A percentile compares a stretch with the other conserved stretches of the same genome.
phyloP scores from a whole-genome alignment of 1,140 invertebrate species.

The Galleria mellonella region DNA sequence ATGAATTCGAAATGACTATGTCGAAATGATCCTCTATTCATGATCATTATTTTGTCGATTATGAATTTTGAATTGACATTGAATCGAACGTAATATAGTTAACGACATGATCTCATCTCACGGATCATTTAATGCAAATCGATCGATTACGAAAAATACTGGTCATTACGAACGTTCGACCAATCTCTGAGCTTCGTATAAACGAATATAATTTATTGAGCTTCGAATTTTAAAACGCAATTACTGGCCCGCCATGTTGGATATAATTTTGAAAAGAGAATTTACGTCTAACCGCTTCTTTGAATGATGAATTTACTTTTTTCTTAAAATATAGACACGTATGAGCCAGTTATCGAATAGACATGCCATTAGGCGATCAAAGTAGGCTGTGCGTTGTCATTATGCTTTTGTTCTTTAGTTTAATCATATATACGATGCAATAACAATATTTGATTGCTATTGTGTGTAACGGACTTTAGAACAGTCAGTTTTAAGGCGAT shows the following conservation, averaged over 20 bases:
- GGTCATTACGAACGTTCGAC: slow-evolving; percentile 33
- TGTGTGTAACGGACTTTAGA: no score
- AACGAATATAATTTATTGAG: slow-evolving; percentile 52
- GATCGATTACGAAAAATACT: slow-evolving; percentile 50
- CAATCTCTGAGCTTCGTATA: slow-evolving; percentile 36
- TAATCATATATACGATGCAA: no score
- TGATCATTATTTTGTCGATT: slow-evolving; percentile 19
- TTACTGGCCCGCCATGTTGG: slow-evolving; percentile 28
- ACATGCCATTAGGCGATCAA: no score
- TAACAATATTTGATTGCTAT: no score
- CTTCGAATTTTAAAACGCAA: slow-evolving; percentile 45
- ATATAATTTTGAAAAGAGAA: slow-evolving; percentile 39
- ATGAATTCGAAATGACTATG: slow-evolving; percentile 14
- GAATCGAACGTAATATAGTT: slow-evolving; percentile 37
- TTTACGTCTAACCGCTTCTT: slow-evolving; percentile 16
- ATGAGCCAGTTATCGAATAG: no score
- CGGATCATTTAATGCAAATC: slow-evolving; percentile 63
- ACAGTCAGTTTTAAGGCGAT: no score
- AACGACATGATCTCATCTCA: slow-evolving; percentile 55
- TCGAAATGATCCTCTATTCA: slow-evolving; percentile 14
- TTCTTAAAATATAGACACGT: no score
- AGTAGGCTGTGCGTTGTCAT: no score
- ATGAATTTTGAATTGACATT: slow-evolving; percentile 28
- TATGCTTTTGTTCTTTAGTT: no score
- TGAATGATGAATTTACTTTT: not conserved